Base-by-base conservation (phyloP, 2,888 invertebrate species). In the Xestia sexstrigata region DNA sequence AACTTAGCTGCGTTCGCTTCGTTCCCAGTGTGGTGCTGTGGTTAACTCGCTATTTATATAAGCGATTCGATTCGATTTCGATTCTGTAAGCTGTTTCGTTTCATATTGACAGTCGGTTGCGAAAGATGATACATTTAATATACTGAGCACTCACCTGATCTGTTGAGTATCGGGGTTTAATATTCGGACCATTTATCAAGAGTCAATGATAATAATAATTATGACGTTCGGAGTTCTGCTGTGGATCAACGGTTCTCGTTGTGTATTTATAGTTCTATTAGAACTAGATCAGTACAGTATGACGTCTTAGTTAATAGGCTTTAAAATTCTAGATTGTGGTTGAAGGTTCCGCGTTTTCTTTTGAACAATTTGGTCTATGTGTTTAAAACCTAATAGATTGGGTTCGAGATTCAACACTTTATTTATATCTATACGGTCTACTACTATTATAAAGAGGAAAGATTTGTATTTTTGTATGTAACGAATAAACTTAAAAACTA, bases 21-120 rank as follows among this genome's bases (percentile, higher is more conserved):
- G n/a, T 42, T 42, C 1, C n/a, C 11, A 42, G 15, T 42, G 65
- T n/a, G 15, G n/a, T 76, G 23, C 63, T 83, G 75, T 71, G 78
- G 67, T 79, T 76, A 73, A 79, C 49, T 74, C 17, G 66, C 67
- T 87, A 87, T 87, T 85, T 79, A 85, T 85, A 87, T 71, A 65
- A n/a, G n/a, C n/a, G n/a, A n/a, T n/a, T n/a, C n/a, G n/a, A n/a
- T n/a, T n/a, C n/a, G n/a, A 76, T 75, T 63, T 70, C 30, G 47
- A 78, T 79, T 69, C 69, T 79, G 77, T 86, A 72, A 72, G 74
- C 83, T 86, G 83, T 73, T 85, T 83, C 58, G 30, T 77, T 74
- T 85, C 83, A 75, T 68, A 83, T 85, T 83, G 86, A 78, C 76
- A 81, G 75, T 76, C 35, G 70, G 76, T 83, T 85, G 77, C 86